Conservation (phyloP, 2,888 invertebrate species). For the Hirudinaria manillensis region DNA sequence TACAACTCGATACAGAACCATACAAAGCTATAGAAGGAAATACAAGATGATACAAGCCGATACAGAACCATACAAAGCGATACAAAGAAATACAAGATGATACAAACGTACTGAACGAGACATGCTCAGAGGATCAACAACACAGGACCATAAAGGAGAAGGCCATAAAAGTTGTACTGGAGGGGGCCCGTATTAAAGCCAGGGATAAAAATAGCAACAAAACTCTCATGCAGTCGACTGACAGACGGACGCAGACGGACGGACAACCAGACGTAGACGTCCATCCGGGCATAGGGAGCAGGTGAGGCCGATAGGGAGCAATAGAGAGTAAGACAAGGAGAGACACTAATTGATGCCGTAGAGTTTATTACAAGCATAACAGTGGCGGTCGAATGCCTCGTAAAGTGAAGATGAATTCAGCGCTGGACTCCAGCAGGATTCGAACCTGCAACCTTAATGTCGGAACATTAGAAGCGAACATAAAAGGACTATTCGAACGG, state of each 20-base stretch:
- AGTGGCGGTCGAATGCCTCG: background rate
- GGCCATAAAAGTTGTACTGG: slow-evolving; percentile 10
- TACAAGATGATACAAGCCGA: background rate
- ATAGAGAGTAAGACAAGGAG: background rate
- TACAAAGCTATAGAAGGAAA: background rate
- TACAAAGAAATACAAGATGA: background rate
- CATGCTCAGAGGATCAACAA: slow-evolving; percentile 6
- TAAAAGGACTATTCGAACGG: slow-evolving; percentile 3
- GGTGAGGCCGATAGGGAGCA: background rate
- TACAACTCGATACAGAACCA: background rate
- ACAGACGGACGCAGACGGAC: background rate
- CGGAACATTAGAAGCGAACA: background rate
- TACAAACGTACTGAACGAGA: background rate
- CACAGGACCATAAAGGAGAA: background rate
- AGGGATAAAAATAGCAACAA: slow-evolving; percentile 14
- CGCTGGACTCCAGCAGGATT: slow-evolving; percentile 3
- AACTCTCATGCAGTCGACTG: background rate
- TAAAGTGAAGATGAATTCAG: slow-evolving; percentile 14
- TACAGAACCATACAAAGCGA: background rate
- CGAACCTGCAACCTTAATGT: slow-evolving; percentile 13
- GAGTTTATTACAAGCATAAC: slow-evolving; percentile 11
- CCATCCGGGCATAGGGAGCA: background rate
- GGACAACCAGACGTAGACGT: background rate
- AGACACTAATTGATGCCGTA: background rate
- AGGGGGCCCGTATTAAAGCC: slow-evolving; percentile 11